Evolutionary conservation across 2,888 invertebrate genomes (phyloP).

Genomic region (Merodon equestris): DNA sequence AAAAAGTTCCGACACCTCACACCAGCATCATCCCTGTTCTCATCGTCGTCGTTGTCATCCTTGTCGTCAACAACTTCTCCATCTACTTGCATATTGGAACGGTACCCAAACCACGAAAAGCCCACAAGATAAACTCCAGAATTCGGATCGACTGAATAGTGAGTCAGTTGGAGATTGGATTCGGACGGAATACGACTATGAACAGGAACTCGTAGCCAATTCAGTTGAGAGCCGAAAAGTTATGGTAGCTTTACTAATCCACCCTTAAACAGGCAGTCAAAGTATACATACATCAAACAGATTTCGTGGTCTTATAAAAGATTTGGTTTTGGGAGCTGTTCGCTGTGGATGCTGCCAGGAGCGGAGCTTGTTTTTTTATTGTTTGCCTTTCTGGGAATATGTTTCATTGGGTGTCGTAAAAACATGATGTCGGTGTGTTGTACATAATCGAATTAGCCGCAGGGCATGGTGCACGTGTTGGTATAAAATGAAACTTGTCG

Average conservation of each 20-base stretch:
- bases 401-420: conserved; percentile 2
- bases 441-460: conserved; percentile 2
- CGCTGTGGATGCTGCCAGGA: background rate
- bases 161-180: no score
- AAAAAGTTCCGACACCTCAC: conserved; percentile 52
- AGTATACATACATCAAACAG: conserved; percentile 51
- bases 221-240: conserved; percentile 36
- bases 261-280: conserved; percentile 57
- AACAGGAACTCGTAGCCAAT: background rate
- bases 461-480: background rate
- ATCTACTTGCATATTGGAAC: no score
- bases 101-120: no score
- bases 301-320: conserved; percentile 28
- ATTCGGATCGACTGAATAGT: no score
- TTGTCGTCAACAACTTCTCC: no score
- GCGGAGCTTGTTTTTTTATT: background rate
- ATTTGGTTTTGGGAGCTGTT: conserved; percentile 12
- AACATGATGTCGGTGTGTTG: background rate
- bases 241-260: conserved; percentile 55
- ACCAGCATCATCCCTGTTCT: background rate
- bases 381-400: background rate
- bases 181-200: no score
- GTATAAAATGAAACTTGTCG: no score
- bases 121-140: no score
- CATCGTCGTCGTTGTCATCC: no score